Percentiles rank a stretch among this genome's conserved stretches.
Evolutionary conservation across 2,113 vertebrate species (phyloP).

Genomic region (Etheostoma cragini): DNA sequence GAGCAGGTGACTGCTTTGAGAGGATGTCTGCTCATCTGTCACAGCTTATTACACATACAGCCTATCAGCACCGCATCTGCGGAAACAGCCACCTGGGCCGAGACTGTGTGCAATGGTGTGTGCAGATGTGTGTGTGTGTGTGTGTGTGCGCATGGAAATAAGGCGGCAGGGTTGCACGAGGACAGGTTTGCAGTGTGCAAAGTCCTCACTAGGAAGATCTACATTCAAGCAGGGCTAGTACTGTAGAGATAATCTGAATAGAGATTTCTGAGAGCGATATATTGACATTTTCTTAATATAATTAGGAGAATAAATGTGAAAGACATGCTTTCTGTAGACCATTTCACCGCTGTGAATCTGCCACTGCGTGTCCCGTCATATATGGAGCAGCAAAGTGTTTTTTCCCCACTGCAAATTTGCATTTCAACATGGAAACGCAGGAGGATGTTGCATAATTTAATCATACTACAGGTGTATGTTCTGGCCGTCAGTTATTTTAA

Average conservation of each 20-base stretch:
- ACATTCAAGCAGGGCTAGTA: slow-evolving; percentile 5
- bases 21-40: slow-evolving; percentile 50
- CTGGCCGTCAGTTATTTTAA: not conserved
- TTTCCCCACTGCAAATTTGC: not conserved
- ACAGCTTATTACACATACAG: slow-evolving; percentile 3
- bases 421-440: not conserved
- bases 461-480: not conserved
- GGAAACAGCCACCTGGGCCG: slow-evolving; percentile 60
- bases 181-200: slow-evolving; percentile 46
- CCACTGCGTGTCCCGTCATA: not conserved
- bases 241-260: not conserved
- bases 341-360: not conserved
- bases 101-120: slow-evolving; percentile 1
- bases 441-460: not conserved
- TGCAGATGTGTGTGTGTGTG: not conserved
- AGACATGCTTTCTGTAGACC: not conserved
- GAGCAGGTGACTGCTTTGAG: slow-evolving; percentile 40
- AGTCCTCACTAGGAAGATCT: slow-evolving; percentile 33
- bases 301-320: not conserved
- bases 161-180: slow-evolving; percentile 45
- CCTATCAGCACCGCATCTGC: slow-evolving; percentile 46
- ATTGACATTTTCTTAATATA: not conserved
- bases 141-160: slow-evolving; percentile 33
- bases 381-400: not conserved
- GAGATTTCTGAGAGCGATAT: not conserved